Evolutionary conservation across 35 echinoderm and acorn worm genomes (phyloP), one percentile per base, ranked within the genome.

Genomic region (Amphiura filiformis): DNA sequence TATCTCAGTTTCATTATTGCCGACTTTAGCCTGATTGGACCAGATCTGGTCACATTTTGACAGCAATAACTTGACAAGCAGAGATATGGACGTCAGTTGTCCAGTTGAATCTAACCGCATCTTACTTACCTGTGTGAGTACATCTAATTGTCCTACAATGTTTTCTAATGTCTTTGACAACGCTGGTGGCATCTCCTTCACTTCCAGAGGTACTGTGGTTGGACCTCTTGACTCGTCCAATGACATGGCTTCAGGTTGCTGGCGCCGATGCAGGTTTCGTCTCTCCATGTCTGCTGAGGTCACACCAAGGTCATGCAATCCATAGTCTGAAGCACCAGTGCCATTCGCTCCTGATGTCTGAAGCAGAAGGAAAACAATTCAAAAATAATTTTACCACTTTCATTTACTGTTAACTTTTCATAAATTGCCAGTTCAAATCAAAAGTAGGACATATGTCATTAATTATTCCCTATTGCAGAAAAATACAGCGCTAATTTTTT

Each of bases 41-140:
- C n/a, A n/a, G n/a, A n/a, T n/a, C n/a, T n/a, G n/a, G n/a, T n/a
- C n/a, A n/a, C n/a, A n/a, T n/a, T n/a, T n/a, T n/a, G n/a, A n/a
- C n/a, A n/a, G n/a, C n/a, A n/a, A n/a, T n/a, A n/a, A n/a, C n/a
- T n/a, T n/a, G n/a, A n/a, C n/a, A n/a, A n/a, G n/a, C n/a, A n/a
- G n/a, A n/a, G n/a, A n/a, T n/a, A n/a, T n/a, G n/a, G n/a, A n/a
- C n/a, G n/a, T n/a, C n/a, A n/a, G n/a, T n/a, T n/a, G n/a, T n/a
- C n/a, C n/a, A n/a, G n/a, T n/a, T n/a, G n/a, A n/a, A n/a, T n/a
- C n/a, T n/a, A n/a, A n/a, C n/a, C n/a, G n/a, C n/a, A n/a, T n/a
- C n/a, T n/a, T n/a, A 31, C 87, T 84, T 65, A 97, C 95, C 95
- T 97, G 95, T 40, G 95, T 97, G 0, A 97, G 92, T 0, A 97